Base-by-base conservation (phyloP, 2,888 invertebrate species). In the Hemistola chrysoprasaria region DNA sequence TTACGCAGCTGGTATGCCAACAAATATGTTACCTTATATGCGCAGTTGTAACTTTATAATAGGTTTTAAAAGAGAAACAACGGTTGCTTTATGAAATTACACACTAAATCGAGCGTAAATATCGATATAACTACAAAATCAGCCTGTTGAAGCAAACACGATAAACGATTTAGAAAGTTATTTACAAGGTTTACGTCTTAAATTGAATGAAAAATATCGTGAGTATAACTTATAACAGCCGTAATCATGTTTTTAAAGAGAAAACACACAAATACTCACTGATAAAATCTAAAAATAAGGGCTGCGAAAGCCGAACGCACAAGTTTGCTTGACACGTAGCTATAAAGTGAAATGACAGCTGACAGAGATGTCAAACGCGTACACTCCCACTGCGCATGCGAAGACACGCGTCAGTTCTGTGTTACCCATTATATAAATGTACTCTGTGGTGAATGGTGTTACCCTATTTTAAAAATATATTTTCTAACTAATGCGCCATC, bases 261-360 rank as follows among this genome's bases (percentile, higher is more conserved):
- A 54, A 66, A 57, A 54, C 55, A 41, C 34, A 41, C 34, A 24
- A 53, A 56, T 87, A 88, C 87, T 88, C 67, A 88, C 87, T 78
- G 69, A 77, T 78, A 68, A 65, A 67, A 80, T 80, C 70, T 84
- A 81, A 85, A 82, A 81, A 78, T 81, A 82, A 68, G 65, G 84
- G 87, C 83, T 68, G 62, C 54, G 56, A 74, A 71, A 84, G 84
- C 84, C 63, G 65, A 77, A 66, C 81, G 82, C 71, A 66, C 81
- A 80, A 79, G 62, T 64, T 73, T 57, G 62, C 71, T 78, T 86
- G 87, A 88, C 87, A 88, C 87, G 87, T 88, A 86, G 76, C 72
- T 81, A 83, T 81, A 75, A 87, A 86, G 78, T 83, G 78, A 81
- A 50, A 77, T 34, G 33, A 35, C 38, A 38, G 32, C 59, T 68